phyloP scores from a whole-genome alignment of 23 tunicate genomes.

The Trididemnum miniatum region DNA sequence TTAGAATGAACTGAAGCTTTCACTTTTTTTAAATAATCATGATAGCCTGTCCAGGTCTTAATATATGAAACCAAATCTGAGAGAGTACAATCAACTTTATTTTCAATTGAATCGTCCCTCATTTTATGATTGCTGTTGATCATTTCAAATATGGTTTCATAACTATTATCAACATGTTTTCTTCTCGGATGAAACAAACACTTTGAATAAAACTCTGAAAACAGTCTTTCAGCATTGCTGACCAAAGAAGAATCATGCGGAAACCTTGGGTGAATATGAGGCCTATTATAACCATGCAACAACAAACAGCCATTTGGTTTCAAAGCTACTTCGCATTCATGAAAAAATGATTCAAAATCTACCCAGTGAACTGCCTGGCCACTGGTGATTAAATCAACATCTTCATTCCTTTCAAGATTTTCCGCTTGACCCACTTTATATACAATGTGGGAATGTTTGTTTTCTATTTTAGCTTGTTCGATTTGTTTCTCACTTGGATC shows the following conservation, averaged over 20 bases:
- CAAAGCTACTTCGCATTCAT: slow-evolving; percentile 62
- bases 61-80: slow-evolving; percentile 52
- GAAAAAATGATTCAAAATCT: slow-evolving; percentile 53
- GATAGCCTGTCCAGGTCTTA: slow-evolving; percentile 78
- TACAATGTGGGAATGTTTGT: slow-evolving; percentile 16
- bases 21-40: slow-evolving; percentile 9
- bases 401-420: slow-evolving; percentile 12
- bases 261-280: slow-evolving; percentile 4
- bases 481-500: slow-evolving; percentile 78
- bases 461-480: slow-evolving; percentile 42
- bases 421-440: slow-evolving; percentile 66
- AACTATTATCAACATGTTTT: slow-evolving; percentile 56
- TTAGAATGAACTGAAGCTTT: neutral
- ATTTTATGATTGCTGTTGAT: slow-evolving; percentile 36
- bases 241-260: neutral
- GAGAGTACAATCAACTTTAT: slow-evolving; percentile 12
- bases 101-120: slow-evolving; percentile 46
- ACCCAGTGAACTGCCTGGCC: slow-evolving; percentile 90
- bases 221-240: slow-evolving; percentile 20
- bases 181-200: slow-evolving; percentile 74
- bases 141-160: slow-evolving; percentile 19
- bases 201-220: slow-evolving; percentile 24
- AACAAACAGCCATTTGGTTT: slow-evolving; percentile 72
- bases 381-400: slow-evolving; percentile 62
- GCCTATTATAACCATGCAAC: slow-evolving; percentile 68